Evolutionary conservation across 2,888 invertebrate species (phyloP).

Genomic region (Aspidiotus destructor): DNA sequence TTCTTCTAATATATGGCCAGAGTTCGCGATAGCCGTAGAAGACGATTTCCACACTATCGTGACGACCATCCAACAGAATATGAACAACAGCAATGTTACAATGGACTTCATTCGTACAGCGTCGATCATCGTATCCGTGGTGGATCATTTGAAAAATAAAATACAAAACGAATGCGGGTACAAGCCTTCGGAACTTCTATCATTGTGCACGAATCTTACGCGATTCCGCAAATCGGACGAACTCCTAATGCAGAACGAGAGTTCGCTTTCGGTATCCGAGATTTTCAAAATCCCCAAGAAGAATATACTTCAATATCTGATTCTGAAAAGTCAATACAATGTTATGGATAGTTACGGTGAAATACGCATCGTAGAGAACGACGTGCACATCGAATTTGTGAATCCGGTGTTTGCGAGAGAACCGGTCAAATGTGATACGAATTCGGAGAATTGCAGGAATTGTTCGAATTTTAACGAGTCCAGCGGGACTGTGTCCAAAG

Average conservation of each 20-base stretch:
- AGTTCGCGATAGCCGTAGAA: constrained; percentile 22
- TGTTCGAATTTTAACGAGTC: constrained; percentile 12
- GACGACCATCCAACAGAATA: constrained; percentile 13
- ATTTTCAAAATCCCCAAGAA: constrained; percentile 12
- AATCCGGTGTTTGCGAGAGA: neutral
- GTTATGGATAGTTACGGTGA: constrained; percentile 7
- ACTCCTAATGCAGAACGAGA: neutral
- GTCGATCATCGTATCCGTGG: constrained; percentile 5
- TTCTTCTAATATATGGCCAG: constrained; percentile 24
- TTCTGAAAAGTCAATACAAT: constrained; percentile 13
- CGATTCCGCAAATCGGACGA: constrained; percentile 21
- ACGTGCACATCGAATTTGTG: constrained; percentile 2
- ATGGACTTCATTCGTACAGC: constrained; percentile 31
- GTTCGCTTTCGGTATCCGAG: neutral
- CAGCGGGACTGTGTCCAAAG: neutral
- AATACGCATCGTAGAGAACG: constrained; percentile 11
- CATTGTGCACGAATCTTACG: constrained; percentile 18
- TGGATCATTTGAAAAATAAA: constrained; percentile 31
- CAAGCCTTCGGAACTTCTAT: neutral
- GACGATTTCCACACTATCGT: constrained; percentile 20
- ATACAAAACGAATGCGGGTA: constrained; percentile 11
- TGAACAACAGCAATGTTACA: constrained; percentile 19
- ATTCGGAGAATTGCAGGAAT: constrained; percentile 10
- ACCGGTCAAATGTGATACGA: neutral
- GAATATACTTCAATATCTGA: constrained; percentile 21